Conservation (phyloP, 92 coral and sea anemone genomes). For the Hydrozoanthus gracilis region DNA sequence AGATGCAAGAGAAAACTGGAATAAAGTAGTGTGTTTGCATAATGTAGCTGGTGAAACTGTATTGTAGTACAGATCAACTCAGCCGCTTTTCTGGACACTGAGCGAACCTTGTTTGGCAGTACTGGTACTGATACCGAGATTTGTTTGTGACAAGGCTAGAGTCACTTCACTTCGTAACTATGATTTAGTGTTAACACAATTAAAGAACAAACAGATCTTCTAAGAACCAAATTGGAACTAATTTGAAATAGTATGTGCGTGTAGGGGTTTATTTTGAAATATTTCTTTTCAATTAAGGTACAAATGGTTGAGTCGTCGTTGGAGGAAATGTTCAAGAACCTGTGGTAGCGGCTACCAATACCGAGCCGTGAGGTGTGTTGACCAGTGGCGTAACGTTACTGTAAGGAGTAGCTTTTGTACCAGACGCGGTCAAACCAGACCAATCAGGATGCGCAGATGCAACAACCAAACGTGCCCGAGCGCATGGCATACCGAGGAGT, state of each 20-base stretch:
- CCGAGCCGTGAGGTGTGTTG: not conserved
- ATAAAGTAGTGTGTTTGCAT: no score
- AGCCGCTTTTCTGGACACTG: no score
- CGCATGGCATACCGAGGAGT: not conserved
- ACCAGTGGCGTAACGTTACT: not conserved
- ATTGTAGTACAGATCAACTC: no score
- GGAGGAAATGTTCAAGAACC: not conserved
- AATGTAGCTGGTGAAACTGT: no score
- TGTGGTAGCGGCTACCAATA: not conserved
- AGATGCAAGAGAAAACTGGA: no score
- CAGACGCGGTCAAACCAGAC: not conserved
- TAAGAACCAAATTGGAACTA: not conserved
- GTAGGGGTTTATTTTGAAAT: not conserved
- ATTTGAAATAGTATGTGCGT: not conserved
- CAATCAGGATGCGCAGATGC: not conserved
- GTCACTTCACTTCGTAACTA: no score
- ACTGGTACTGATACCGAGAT: no score
- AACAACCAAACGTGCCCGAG: constrained; percentile 8
- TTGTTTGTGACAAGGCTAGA: no score
- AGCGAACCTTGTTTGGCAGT: no score
- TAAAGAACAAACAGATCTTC: not conserved
- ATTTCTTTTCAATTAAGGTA: not conserved
- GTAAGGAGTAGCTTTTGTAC: not conserved
- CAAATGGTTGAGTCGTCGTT: not conserved
- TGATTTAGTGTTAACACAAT: no score